Percentiles rank a stretch among this genome's conserved stretches.
These are phyloP conservation scores for Panthera leo DNA, from an alignment of 2,113 vertebrate species.

Conservation along the genomic window DNA sequence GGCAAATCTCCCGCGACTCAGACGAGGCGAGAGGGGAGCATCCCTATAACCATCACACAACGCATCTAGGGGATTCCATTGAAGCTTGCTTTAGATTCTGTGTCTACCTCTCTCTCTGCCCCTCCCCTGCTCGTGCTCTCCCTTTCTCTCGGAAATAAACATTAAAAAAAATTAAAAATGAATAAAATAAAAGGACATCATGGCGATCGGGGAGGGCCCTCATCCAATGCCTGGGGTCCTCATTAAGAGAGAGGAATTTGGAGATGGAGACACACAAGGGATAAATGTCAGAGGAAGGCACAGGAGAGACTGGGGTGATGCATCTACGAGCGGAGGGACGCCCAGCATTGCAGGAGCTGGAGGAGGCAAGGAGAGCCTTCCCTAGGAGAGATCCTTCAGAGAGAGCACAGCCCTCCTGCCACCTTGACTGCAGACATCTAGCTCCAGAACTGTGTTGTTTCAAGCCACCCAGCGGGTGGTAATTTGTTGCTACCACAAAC, in stretches of 20 bases:
- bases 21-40: accelerated
- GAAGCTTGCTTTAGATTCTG: too few relatives aligned
- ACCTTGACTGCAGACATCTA: not conserved
- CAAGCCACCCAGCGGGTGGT: accelerated
- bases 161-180: too few relatives aligned
- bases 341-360: too few relatives aligned
- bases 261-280: not conserved
- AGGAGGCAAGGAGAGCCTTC: not conserved
- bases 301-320: not conserved
- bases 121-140: too few relatives aligned
- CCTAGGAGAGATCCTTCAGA: not conserved
- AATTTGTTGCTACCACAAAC: not conserved
- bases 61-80: not conserved
- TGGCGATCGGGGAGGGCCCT: too few relatives aligned
- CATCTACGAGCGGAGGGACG: accelerated
- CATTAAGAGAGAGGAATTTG: not conserved
- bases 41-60: too few relatives aligned
- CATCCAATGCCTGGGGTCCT: not conserved
- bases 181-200: not conserved
- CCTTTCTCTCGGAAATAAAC: too few relatives aligned
- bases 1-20: not conserved
- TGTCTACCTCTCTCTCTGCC: too few relatives aligned
- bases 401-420: too few relatives aligned
- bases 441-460: not conserved
- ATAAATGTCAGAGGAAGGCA: accelerated